Evolutionary conservation across 1,140 invertebrate genomes (phyloP), one percentile per base, ranked within the genome.

Genomic region (Choristoneura fumiferana): DNA sequence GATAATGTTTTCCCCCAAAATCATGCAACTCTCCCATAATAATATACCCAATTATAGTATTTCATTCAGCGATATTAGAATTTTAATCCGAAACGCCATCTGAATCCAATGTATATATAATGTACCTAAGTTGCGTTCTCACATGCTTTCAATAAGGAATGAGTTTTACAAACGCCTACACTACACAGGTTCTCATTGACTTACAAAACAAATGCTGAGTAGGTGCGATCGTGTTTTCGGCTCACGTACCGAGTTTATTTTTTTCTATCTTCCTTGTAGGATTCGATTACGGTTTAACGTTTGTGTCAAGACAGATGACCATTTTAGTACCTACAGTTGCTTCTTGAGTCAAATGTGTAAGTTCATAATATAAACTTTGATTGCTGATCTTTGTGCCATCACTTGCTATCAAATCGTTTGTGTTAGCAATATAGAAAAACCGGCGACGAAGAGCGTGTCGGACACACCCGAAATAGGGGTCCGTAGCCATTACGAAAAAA

Each of bases 201-300:
- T 73, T 62, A 71, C 68, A 76, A 71, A 73, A 67, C 62, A 67
- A 76, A 66, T 67, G 59, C 62, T 69, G 71, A 69, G 43, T 73
- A 65, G 65, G 57, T 9, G 36, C 54, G 67, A 69, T 73, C 61
- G 57, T 36, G 67, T 60, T 70, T 69, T 69, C 74, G 22, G 36
- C 54, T 71, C 74, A 76, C 74, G 74, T 76, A 70, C 55, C 36
- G 36, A 76, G 60, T 76, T 76, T 71, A 73, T 64, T 71, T 73
- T 75, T 71, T 72, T 70, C 74, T 71, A 76, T 73, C 71, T 71
- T 73, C 73, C 69, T 66, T 70, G 69, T 74, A 57, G 65, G 66
- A 73, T 76, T 76, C 71, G 69, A 76, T 73, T 74, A 76, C 65
- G 62, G 59, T 70, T 29, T 70, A 70, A 69, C 55, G 67, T 57